Evolutionary conservation across 2,113 vertebrate genomes (phyloP), one percentile per base, ranked within the genome.

Genomic region (Phaethon lepturus): DNA sequence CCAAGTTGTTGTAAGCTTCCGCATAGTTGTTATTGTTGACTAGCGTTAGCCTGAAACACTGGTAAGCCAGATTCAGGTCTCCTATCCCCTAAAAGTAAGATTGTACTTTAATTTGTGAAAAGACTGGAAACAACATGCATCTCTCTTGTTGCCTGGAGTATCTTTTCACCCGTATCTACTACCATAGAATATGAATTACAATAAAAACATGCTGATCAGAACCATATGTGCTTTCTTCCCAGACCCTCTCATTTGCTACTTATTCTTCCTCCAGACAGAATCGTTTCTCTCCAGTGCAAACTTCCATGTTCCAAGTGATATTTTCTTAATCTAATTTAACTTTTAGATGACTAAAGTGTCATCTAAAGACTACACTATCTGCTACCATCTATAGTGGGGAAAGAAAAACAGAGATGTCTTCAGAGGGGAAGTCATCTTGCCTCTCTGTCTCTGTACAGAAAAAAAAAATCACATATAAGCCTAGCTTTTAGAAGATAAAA

Each of bases 1-100:
- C 99, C 95, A 99, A 96, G 96, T 99, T 99, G 98, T 99, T 99
- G 95, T 99, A 99, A 69, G 99, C 99, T 94, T 99, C 99, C 0
- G 99, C 99, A 1, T 99, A 99, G 92, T 99, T 86, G 5, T 99
- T 99, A 91, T 99, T 99, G 97, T 99, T 99, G 92, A 99, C 98
- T 95, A 99, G 97, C 1, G 99, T 98, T 69, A 99, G 98, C 97
- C 98, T 98, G 97, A 99, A 99, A 97, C 99, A 99, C 97, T 99
- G 99, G 88, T 99, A 99, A 79, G 99, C 99, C 98, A 99, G 96
- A 55, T 96, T 99, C 81, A 98, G 92, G 67, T 99, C 99, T 49
- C 99, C 99, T 60, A 99, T 98, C 29, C 99, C 99, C 99, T 99
- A 86, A 47, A 88, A 97, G 66, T 33, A 66, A 96, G 11, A 47